A percentile compares a stretch with the other conserved stretches of the same genome.
phyloP scores from a whole-genome alignment of 2,113 vertebrate genomes.

The Lamprotornis superbus region DNA sequence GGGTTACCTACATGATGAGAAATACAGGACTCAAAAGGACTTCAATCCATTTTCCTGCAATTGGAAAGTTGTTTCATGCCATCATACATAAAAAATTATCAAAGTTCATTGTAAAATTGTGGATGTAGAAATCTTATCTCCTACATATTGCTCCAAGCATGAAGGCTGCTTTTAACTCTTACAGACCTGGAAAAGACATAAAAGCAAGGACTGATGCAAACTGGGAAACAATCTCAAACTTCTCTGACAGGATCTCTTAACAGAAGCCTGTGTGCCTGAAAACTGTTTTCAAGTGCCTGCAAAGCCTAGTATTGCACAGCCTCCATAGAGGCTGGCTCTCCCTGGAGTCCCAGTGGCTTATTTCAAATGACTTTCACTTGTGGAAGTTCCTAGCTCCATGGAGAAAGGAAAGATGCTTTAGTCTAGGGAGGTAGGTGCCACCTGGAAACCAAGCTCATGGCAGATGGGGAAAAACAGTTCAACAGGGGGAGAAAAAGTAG shows the following conservation, averaged over 20 bases:
- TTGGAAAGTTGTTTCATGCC: neutral
- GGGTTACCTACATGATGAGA: neutral
- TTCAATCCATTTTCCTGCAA: neutral
- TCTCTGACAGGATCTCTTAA: neutral
- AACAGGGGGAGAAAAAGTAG: neutral
- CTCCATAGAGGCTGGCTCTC: neutral
- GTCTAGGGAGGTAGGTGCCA: neutral
- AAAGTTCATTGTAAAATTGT: neutral
- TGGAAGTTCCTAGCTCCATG: neutral
- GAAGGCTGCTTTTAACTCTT: neutral
- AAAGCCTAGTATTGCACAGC: neutral
- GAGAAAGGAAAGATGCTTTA: neutral
- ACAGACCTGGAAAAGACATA: neutral
- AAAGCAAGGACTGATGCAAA: neutral
- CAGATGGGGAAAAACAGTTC: neutral
- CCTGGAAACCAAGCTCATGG: neutral
- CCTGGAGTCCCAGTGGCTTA: neutral
- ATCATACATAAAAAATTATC: neutral
- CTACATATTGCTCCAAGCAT: neutral
- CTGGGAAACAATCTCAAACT: neutral
- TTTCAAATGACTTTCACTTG: neutral
- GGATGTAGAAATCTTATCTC: neutral
- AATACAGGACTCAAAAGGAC: neutral
- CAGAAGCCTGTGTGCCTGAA: neutral
- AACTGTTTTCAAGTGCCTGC: neutral